Evolutionary conservation across 2,797 vertebrate genomes (phyloP).

Genomic region (Gobio occitaniae): DNA sequence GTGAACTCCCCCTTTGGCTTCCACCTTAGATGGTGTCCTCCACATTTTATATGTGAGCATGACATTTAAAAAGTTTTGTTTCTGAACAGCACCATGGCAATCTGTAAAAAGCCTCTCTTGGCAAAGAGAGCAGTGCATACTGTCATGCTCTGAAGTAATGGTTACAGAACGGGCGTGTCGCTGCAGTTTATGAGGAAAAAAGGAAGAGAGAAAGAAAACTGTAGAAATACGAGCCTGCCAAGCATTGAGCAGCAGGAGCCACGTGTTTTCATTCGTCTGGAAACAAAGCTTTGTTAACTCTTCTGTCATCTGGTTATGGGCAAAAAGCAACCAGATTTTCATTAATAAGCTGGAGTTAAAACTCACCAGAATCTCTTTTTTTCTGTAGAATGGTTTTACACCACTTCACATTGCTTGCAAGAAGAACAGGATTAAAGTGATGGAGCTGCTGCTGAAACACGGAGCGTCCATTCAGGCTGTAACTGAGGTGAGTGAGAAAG

Average conservation of each 20-base stretch:
- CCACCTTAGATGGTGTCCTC: neutral
- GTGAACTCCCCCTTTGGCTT: neutral
- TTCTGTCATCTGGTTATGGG: neutral
- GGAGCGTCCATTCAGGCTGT: conserved; percentile 93
- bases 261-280: conserved; percentile 14
- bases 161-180: conserved; percentile 77
- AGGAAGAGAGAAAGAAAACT: conserved; percentile 61
- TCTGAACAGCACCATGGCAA: conserved; percentile 32
- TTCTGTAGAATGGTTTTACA: conserved; percentile 94
- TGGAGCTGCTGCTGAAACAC: conserved; percentile 93
- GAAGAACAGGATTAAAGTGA: conserved; percentile 98
- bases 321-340: conserved; percentile 15
- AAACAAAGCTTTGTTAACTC: conserved; percentile 49
- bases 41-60: neutral
- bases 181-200: conserved; percentile 62
- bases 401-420: conserved; percentile 98
- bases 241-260: conserved; percentile 39
- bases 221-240: conserved; percentile 62
- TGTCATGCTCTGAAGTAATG: conserved; percentile 69
- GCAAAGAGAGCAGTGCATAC: conserved; percentile 58
- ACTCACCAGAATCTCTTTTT: conserved; percentile 16
- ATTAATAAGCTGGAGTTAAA: conserved; percentile 37
- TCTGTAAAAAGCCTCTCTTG: conserved; percentile 44
- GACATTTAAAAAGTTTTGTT: conserved; percentile 32
- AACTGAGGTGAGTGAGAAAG: conserved; percentile 85